Conservation (phyloP, 2,113 vertebrate species). For the Lepus timidus region DNA sequence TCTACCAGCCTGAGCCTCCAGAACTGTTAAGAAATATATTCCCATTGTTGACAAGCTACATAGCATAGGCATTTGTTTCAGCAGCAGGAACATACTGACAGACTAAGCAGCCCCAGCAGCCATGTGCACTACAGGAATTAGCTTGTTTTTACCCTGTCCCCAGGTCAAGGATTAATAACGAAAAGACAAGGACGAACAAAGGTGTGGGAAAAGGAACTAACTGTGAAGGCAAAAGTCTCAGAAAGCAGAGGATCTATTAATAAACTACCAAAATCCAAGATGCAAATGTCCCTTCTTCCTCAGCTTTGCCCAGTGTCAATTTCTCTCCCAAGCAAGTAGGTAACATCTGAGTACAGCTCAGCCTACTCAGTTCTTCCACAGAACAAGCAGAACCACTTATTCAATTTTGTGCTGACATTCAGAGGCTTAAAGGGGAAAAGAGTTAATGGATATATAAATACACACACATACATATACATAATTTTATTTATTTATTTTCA, state of each 20-base stretch:
- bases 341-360: neutral
- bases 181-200: neutral
- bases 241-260: neutral
- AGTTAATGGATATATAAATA: no score
- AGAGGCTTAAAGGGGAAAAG: neutral
- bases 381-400: neutral
- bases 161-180: neutral
- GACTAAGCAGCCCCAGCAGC: neutral
- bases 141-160: neutral
- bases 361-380: neutral
- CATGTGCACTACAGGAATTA: neutral
- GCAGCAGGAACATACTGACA: neutral
- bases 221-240: neutral
- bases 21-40: neutral
- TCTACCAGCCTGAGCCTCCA: neutral
- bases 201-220: slow-evolving; percentile 23
- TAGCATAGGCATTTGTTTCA: neutral
- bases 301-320: neutral
- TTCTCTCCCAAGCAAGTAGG: neutral
- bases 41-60: no score
- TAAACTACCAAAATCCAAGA: neutral
- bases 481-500: no score
- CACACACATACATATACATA: no score
- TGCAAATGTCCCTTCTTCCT: neutral
- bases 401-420: slow-evolving; percentile 21